These are phyloP conservation scores for Eumeta japonica DNA, from an alignment of 1,140 invertebrate genomes.

Conservation along the genomic window DNA sequence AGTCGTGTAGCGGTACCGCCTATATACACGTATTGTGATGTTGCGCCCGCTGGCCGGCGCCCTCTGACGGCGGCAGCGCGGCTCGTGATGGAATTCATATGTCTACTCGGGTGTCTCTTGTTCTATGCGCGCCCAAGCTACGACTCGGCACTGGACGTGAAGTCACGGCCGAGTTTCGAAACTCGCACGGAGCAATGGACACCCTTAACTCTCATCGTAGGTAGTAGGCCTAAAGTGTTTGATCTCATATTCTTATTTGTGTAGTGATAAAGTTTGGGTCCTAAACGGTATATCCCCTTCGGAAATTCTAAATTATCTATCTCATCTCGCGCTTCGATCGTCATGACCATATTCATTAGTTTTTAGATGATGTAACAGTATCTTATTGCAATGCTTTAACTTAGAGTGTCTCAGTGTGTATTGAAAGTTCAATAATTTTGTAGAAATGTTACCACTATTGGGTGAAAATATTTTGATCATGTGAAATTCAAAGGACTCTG, in stretches of 20 bases:
- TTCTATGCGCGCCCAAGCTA: too few species aligned
- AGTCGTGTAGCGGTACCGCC: constrained; percentile 50
- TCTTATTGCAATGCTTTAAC: constrained; percentile 58
- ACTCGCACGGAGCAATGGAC: too few species aligned
- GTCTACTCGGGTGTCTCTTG: too few species aligned
- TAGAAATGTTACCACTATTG: constrained; percentile 40
- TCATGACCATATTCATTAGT: constrained; percentile 38
- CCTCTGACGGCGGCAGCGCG: too few species aligned
- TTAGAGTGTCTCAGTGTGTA: constrained; percentile 48
- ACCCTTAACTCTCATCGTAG: too few species aligned
- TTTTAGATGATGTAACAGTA: constrained; percentile 49
- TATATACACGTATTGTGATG: constrained; percentile 47
- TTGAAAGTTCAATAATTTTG: constrained; percentile 47
- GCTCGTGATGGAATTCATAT: constrained; percentile 46
- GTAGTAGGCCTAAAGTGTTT: constrained; percentile 55
- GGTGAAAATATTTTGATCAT: constrained; percentile 39
- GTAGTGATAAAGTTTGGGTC: constrained; percentile 49
- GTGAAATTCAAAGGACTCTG: constrained; percentile 28
- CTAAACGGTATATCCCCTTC: constrained; percentile 37
- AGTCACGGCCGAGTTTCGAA: too few species aligned
- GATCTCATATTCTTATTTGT: constrained; percentile 58
- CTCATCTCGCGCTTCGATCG: constrained; percentile 28
- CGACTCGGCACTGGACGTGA: too few species aligned
- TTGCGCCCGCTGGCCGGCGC: too few species aligned
- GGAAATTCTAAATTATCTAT: constrained; percentile 52